Evolutionary conservation across 2,113 vertebrate species (phyloP).

Genomic region (Cyanoliseus patagonus): DNA sequence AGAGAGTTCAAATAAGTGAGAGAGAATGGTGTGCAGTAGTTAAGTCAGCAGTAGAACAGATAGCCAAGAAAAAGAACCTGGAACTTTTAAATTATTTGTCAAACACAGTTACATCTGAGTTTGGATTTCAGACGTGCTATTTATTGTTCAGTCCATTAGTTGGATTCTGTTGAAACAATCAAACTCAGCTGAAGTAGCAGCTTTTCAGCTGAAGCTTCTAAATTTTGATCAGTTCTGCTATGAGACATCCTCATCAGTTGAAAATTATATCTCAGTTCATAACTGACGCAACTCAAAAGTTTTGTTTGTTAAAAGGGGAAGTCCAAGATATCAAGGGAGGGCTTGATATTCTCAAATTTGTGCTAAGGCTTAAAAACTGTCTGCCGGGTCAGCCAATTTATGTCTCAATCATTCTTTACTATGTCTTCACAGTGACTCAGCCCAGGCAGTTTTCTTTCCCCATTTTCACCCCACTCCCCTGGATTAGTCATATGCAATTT

Average conservation of each 20-base stretch:
- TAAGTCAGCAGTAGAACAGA: not conserved
- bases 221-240: not conserved
- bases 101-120: not conserved
- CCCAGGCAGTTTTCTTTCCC: conserved; percentile 19
- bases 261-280: not conserved
- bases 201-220: not conserved
- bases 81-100: conserved; percentile 1
- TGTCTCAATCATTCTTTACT: conserved; percentile 26
- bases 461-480: not conserved
- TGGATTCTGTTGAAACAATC: conserved; percentile 14
- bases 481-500: conserved; percentile 13
- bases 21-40: not conserved
- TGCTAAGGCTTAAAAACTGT: not conserved
- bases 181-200: not conserved
- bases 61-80: not conserved
- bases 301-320: not conserved
- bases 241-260: not conserved
- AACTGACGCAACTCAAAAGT: not conserved
- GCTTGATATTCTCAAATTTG: not conserved
- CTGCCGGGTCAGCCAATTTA: conserved; percentile 9
- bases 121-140: not conserved
- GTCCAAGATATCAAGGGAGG: not conserved
- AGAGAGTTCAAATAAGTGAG: not conserved
- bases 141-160: conserved; percentile 9
- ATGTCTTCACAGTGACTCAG: conserved; percentile 28